These are phyloP conservation scores for Datnioides undecimradiatus DNA, from an alignment of 2,113 vertebrate species.

Conservation along the genomic window DNA sequence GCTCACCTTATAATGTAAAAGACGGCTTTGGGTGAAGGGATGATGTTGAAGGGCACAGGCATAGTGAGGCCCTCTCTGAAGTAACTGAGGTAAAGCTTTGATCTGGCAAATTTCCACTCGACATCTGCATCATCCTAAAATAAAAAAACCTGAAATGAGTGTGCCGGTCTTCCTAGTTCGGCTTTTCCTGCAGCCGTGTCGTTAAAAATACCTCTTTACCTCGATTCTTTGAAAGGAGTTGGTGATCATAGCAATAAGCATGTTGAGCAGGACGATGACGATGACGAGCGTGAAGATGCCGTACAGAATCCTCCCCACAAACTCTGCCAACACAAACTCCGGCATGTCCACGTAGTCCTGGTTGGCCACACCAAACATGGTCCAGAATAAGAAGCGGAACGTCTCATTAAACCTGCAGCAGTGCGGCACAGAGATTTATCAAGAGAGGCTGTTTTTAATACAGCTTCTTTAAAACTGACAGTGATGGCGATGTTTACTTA, in stretches of 20 bases:
- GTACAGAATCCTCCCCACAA: constrained; percentile 88
- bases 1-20: constrained; percentile 88
- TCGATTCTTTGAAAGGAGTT: constrained; percentile 96
- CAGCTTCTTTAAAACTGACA: too few relatives aligned
- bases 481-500: neutral
- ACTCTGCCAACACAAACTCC: constrained; percentile 85
- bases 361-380: constrained; percentile 91
- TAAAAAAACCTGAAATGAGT: neutral
- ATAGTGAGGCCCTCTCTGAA: constrained; percentile 92
- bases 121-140: constrained; percentile 91
- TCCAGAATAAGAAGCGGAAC: constrained; percentile 94
- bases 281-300: constrained; percentile 92
- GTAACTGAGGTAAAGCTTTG: constrained; percentile 92
- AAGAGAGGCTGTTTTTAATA: neutral
- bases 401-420: constrained; percentile 89
- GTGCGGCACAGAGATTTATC: neutral
- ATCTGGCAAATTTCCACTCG: constrained; percentile 94
- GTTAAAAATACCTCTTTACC: constrained; percentile 66
- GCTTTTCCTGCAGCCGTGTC: neutral
- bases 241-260: constrained; percentile 95
- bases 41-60: constrained; percentile 92
- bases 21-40: constrained; percentile 89
- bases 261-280: constrained; percentile 92
- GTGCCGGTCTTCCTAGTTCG: neutral
- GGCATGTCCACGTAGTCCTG: constrained; percentile 90